A percentile compares a stretch with the other conserved stretches of the same genome.
phyloP scores from a whole-genome alignment of 2,888 invertebrate genomes.

The Agrotis ipsilon region DNA sequence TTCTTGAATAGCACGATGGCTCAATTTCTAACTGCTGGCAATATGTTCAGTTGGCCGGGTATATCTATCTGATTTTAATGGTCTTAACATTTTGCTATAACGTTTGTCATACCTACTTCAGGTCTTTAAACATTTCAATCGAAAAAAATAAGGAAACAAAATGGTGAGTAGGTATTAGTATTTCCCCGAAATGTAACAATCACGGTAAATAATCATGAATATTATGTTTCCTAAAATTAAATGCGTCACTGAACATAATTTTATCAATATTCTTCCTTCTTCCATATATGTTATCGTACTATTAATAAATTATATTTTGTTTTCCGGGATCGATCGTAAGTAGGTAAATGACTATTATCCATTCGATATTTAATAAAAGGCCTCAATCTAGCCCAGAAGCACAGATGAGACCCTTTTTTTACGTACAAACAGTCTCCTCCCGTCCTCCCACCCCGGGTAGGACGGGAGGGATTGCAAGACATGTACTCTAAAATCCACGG shows the following conservation, averaged over 20 bases:
- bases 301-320: background rate
- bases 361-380: too few species aligned
- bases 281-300: background rate
- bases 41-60: too few species aligned
- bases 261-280: conserved; percentile 5
- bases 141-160: background rate
- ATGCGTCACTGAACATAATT: background rate
- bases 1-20: too few species aligned
- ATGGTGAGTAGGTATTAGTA: background rate
- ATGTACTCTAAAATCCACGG: too few species aligned
- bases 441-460: too few species aligned
- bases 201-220: background rate
- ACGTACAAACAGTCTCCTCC: too few species aligned
- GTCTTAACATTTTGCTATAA: background rate
- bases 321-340: too few species aligned
- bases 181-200: conserved; percentile 11
- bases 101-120: background rate
- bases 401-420: too few species aligned
- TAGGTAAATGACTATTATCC: too few species aligned
- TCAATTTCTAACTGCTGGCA: too few species aligned
- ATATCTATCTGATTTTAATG: background rate
- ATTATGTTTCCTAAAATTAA: conserved; percentile 16
- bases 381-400: too few species aligned
- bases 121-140: background rate
- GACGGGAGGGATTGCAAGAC: too few species aligned